Evolutionary conservation across 2,797 vertebrate genomes (phyloP), one percentile per base, ranked within the genome.

Genomic region (Premnoplex brunnescens): DNA sequence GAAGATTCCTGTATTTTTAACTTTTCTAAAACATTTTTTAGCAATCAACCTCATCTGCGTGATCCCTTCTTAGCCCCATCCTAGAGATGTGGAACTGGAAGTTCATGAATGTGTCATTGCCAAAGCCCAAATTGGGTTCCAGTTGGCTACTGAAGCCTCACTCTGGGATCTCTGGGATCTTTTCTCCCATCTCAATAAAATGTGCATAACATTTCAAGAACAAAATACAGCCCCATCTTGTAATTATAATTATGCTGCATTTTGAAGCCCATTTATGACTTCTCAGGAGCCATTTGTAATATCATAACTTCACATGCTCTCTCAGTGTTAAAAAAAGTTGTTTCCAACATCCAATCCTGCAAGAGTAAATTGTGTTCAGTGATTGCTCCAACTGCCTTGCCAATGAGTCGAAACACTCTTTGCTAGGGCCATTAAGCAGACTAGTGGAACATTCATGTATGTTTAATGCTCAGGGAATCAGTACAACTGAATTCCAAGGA

Each of bases 391-490:
- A 46, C 59, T 94, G 93, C 91, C 66, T 81, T 84, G 89, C 76
- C 92, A 94, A 48, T 88, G 92, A 96, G 87, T 64, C 0, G 5
- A 93, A 92, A 88, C 85, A 39, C 34, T 91, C 92, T 90, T 71
- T 95, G 59, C 85, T 76, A 49, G 89, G 95, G 79, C 94, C 91
- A 95, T 96, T 96, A 95, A 88, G 87, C 92, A 96, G 67, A 68
- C 76, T 39, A 88, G 51, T 28, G 82, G 89, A 92, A 92, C 48
- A 76, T 84, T 93, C 73, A 88, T 87, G 71, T 95, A 51, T 86
- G 52, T 81, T 95, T 94, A 95, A 94, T 89, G 89, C 85, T 91
- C 69, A 95, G 76, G 82, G 89, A 94, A 93, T 89, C 72, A 89
- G 69, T 63, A 76, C 69, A 93, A 92, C 91, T 95, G 92, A 96